Percentiles rank a stretch among this genome's conserved stretches.
These are phyloP conservation scores for Pseudoips prasinana DNA, from an alignment of 2,888 invertebrate species.

Conservation along the genomic window DNA sequence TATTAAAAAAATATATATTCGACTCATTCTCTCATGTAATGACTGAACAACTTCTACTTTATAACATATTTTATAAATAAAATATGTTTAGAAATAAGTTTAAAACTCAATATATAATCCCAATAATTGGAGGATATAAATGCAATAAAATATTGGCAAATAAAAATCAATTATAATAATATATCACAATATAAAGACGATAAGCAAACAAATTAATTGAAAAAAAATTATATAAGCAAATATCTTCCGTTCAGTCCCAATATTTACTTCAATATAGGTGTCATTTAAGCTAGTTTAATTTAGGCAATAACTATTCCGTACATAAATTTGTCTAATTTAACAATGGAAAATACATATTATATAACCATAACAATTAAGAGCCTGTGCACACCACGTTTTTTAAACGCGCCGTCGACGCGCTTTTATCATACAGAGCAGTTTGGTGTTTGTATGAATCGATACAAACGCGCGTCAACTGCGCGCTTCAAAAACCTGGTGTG, in stretches of 20 bases:
- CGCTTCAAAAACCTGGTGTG: no score
- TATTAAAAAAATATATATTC: conserved; percentile 6
- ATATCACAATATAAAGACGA: conserved; percentile 34
- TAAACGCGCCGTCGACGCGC: no score
- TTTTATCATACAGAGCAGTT: no score
- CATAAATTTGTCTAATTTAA: conserved; percentile 7
- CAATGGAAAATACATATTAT: conserved; percentile 11
- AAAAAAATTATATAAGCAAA: conserved; percentile 18
- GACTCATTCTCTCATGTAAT: conserved; percentile 7
- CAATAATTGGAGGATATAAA: conserved; percentile 31
- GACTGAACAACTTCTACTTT: conserved; percentile 16
- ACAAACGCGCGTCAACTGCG: no score
- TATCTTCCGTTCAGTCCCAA: conserved; percentile 16
- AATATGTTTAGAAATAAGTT: conserved; percentile 19
- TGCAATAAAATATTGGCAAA: conserved; percentile 23
- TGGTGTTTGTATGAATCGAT: no score
- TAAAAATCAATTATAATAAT: conserved; percentile 28
- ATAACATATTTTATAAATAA: conserved; percentile 18
- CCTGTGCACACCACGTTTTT: no score
- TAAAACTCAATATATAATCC: conserved; percentile 33
- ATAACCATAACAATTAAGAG: conserved; percentile 24
- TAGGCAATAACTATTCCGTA: conserved; percentile 10
- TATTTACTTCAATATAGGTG: conserved; percentile 9
- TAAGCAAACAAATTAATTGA: conserved; percentile 27
- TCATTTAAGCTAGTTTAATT: conserved; percentile 2